These are phyloP conservation scores for Himalopsyche japonica DNA, from an alignment of 2,888 invertebrate genomes.

Conservation along the genomic window DNA sequence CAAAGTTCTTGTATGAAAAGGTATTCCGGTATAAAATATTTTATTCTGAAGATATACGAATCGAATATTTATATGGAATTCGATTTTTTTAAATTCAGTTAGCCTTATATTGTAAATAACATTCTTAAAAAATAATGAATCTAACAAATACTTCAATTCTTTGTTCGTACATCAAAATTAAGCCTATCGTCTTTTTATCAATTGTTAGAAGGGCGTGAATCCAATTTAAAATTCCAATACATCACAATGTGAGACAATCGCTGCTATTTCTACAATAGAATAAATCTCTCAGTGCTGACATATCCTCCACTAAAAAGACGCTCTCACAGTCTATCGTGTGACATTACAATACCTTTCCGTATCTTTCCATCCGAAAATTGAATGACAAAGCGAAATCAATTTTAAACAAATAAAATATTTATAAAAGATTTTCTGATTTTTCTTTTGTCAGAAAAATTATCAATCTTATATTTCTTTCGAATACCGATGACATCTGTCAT, in stretches of 20 bases:
- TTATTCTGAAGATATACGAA: no score
- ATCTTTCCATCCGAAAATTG: not conserved
- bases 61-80: no score
- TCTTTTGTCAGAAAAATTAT: not conserved
- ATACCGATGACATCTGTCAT: not conserved
- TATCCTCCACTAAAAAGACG: not conserved
- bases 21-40: no score
- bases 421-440: not conserved
- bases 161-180: not conserved
- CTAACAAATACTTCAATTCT: not conserved
- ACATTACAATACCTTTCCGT: not conserved
- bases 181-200: not conserved
- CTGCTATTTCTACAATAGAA: not conserved
- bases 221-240: constrained; percentile 20
- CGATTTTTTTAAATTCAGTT: no score
- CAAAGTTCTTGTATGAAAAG: no score
- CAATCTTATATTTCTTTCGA: not conserved
- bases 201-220: not conserved
- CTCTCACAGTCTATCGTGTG: not conserved
- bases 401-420: not conserved
- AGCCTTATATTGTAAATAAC: no score
- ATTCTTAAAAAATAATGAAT: no score
- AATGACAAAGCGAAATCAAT: not conserved
- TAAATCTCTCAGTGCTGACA: constrained; percentile 21
- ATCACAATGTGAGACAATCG: constrained; percentile 13